Evolutionary conservation across 1,140 invertebrate genomes (phyloP).

Genomic region (Achroia grisella): DNA sequence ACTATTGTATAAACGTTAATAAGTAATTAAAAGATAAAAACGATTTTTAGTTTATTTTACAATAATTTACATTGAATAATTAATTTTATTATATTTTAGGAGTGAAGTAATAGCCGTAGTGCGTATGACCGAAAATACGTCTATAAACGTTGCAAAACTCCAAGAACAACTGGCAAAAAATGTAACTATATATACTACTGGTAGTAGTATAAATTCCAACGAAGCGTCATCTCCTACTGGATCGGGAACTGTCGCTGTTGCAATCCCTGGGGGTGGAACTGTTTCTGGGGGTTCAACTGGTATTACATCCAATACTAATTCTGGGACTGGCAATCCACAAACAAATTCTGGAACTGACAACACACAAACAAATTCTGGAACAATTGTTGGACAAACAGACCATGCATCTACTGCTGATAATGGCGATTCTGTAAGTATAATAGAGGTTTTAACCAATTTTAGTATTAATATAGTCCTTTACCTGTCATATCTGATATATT

Average conservation of each 20-base stretch:
- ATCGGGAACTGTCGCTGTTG: neutral
- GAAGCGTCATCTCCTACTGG: neutral
- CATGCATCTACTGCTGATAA: conserved; percentile 37
- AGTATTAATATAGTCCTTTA: neutral
- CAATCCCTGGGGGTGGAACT: neutral
- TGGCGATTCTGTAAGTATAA: conserved; percentile 44
- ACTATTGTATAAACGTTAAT: too few relatives aligned
- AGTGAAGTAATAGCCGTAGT: conserved; percentile 86
- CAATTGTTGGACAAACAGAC: conserved; percentile 18
- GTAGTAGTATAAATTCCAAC: conserved; percentile 4
- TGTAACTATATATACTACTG: conserved; percentile 55
- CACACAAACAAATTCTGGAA: neutral
- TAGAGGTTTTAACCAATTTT: neutral
- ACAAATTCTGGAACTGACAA: conserved; percentile 1
- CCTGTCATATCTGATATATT: neutral
- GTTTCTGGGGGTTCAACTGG: neutral
- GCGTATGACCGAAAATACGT: conserved; percentile 78
- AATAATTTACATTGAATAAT: too few relatives aligned
- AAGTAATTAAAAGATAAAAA: too few relatives aligned
- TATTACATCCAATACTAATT: neutral
- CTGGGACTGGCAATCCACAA: neutral
- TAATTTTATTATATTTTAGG: conserved; percentile 58
- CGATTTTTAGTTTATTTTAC: too few relatives aligned
- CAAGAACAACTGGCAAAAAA: conserved; percentile 76
- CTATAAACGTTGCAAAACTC: conserved; percentile 81